These are phyloP conservation scores for Phalloptychus januarius DNA, from an alignment of 2,797 vertebrate species.

Conservation along the genomic window DNA sequence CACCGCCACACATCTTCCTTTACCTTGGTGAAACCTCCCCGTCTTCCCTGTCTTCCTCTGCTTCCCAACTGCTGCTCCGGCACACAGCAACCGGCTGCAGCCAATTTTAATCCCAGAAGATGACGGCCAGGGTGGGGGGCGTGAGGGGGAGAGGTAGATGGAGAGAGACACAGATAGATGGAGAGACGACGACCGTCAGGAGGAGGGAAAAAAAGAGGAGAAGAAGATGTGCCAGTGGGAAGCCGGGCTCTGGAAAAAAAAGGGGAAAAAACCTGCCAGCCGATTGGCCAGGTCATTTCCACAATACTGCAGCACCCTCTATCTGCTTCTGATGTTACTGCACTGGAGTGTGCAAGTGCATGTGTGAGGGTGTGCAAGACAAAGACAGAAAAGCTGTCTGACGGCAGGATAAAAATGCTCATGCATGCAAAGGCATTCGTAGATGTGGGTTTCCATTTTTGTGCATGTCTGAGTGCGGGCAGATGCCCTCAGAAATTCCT, in stretches of 20 bases:
- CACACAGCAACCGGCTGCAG: slow-evolving; percentile 49
- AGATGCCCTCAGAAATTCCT: slow-evolving; percentile 79
- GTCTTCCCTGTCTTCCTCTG: slow-evolving; percentile 44
- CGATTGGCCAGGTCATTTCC: slow-evolving; percentile 67
- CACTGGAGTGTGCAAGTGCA: slow-evolving; percentile 41
- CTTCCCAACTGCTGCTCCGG: slow-evolving; percentile 42
- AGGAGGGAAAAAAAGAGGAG: slow-evolving; percentile 68
- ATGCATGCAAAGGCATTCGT: slow-evolving; percentile 25
- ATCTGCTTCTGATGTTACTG: slow-evolving; percentile 56
- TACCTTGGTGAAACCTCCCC: slow-evolving; percentile 51
- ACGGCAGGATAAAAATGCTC: slow-evolving; percentile 59
- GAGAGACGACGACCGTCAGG: slow-evolving; percentile 68
- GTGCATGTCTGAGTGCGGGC: slow-evolving; percentile 58
- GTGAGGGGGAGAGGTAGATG: slow-evolving; percentile 61
- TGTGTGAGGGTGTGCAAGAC: slow-evolving; percentile 16
- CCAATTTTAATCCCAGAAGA: slow-evolving; percentile 68
- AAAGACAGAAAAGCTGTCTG: slow-evolving; percentile 15
- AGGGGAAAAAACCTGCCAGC: slow-evolving; percentile 71
- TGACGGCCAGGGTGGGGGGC: slow-evolving; percentile 12
- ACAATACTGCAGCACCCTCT: slow-evolving; percentile 78
- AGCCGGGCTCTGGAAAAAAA: slow-evolving; percentile 70
- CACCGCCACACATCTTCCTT: slow-evolving; percentile 62
- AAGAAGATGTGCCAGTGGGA: slow-evolving; percentile 71
- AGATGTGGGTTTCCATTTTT: not conserved
- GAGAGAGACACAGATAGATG: slow-evolving; percentile 59